Base-by-base conservation (phyloP, 2,888 invertebrate species). In the Acleris holmiana region DNA sequence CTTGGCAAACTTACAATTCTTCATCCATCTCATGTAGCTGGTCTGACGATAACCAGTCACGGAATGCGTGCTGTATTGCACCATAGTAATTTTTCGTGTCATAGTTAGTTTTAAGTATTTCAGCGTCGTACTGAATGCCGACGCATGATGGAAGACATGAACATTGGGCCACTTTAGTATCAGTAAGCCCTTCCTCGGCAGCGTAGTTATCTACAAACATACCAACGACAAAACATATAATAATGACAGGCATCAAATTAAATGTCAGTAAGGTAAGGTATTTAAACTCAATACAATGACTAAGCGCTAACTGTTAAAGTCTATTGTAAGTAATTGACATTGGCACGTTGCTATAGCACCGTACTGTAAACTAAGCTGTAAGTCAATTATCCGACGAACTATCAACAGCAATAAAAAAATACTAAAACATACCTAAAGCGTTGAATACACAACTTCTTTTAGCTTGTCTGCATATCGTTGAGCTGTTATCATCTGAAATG, bases 121-220 rank as follows among this genome's bases (percentile, higher is more conserved):
- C 67, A 0, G 67, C 67, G 15, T 67, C 67, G 17, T 67, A 67
- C 18, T 67, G 64, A 1, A 67, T 63, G 15, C 51, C 49, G 15
- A 55, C 21, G 17, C 67, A 67, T 4, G 60, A 41, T 2, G 63
- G 67, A 5, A 67, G 64, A 17, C 67, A 67, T 13, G 41, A 29
- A 47, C 64, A 67, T 51, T 19, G 23, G 4, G 46, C 21, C 5
- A 55, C 49, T 29, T 59, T 55, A 10, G 48, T 47, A 18, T 55
- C 17, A 13, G 19, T 49, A 44, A 10, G 4, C 4, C 59, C 35
- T 50, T 65, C 55, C 44, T 65, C 59, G 2, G 35, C 19, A 6
- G 59, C 59, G 17, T 55, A 60, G 18, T 17, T 60, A 13, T 59
- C 59, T 65, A 29, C 8, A 55, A 29, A 29, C 15, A 35, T 18